These are phyloP conservation scores for Cyclopterus lumpus DNA, from an alignment of 2,797 vertebrate species.

Conservation along the genomic window DNA sequence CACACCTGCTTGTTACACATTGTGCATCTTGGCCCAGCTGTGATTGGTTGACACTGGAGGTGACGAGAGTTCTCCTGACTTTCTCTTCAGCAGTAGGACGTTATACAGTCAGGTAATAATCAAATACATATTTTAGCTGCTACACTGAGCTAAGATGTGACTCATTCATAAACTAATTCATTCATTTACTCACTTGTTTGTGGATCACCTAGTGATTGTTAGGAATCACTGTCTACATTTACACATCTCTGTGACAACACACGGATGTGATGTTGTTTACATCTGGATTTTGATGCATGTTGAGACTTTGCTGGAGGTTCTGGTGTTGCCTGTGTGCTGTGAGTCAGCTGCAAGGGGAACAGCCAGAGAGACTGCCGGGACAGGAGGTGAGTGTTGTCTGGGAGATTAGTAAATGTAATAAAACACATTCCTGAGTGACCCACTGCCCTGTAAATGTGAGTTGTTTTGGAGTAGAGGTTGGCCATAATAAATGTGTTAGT, in stretches of 20 bases:
- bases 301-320: background rate
- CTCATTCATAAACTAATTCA: constrained; percentile 20
- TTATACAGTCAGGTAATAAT: background rate
- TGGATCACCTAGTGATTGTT: background rate
- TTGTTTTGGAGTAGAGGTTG: constrained; percentile 26
- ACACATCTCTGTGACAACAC: background rate
- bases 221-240: background rate
- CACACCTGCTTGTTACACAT: constrained; percentile 51
- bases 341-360: constrained; percentile 30
- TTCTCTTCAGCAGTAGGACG: constrained; percentile 19
- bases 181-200: constrained; percentile 9
- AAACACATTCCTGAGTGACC: constrained; percentile 55
- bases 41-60: constrained; percentile 61
- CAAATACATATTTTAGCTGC: background rate
- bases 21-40: constrained; percentile 35
- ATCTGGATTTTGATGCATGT: no score
- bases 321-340: background rate
- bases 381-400: constrained; percentile 22
- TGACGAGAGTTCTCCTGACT: constrained; percentile 49
- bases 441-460: constrained; percentile 41
- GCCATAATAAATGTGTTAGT: constrained; percentile 37
- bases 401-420: constrained; percentile 43
- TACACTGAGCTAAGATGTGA: background rate
- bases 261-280: no score
- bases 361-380: constrained; percentile 33